Base-by-base conservation (phyloP, 2,113 vertebrate species). In the Promerops cafer region DNA sequence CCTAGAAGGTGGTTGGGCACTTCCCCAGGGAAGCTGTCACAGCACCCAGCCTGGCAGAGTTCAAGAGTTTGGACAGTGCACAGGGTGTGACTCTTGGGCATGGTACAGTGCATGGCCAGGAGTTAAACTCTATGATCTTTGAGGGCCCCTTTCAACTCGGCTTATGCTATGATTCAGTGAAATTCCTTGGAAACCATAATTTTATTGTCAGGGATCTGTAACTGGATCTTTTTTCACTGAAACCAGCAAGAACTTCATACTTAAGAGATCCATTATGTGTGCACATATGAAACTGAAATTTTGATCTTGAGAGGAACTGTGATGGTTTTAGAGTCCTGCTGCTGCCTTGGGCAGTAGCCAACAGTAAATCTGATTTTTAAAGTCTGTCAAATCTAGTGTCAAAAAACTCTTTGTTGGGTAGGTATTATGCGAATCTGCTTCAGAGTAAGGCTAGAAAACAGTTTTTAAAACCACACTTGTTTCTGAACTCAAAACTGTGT, bases 1-100 rank as follows among this genome's bases (percentile, higher is more conserved):
- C 23, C 1, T 4, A 53, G 33, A 16, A 2, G 6, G 7, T 45
- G 47, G 1, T 3, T 13, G 7, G 39, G 10, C 16, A 7, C 33
- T 45, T n/a, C 28, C 28, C 16, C 39, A n/a, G 33, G 19, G 47
- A 19, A 61, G 33, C 4, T 11, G 6, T 30, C 39, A 39, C 28
- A 45, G 28, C 19, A n/a, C 17, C 27, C 23, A 42, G 47, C 18
- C 45, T 33, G 64, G 1, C 33, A 68, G 53, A 60, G 19, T 1
- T 53, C 33, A 45, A 16, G n/a, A 0, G 1, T 69, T 24, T 53
- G 39, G 54, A 37, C 23, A 69, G 9, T n/a, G 54, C 33, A 23
- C 19, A 16, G 16, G 47, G 39, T 33, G 37, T 39, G 54, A 39
- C 12, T 53, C 39, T 60, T 37, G 18, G 18, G 8, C 9, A 53